Conservation (phyloP, 2,888 invertebrate genomes). For the Electrophaes corylata region DNA sequence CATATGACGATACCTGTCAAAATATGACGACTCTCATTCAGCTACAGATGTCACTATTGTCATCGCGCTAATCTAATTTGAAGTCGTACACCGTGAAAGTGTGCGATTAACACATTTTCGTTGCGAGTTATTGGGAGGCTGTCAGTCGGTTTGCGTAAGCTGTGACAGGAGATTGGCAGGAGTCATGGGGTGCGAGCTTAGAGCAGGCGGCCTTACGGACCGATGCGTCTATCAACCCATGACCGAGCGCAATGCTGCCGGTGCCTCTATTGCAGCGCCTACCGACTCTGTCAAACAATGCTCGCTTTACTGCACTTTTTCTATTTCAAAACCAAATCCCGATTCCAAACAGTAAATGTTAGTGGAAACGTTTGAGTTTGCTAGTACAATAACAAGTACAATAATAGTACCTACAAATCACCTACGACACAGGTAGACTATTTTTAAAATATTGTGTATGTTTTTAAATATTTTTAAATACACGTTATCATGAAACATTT, state of each 20-base stretch:
- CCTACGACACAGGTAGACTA: too few relatives aligned
- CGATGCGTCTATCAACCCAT: constrained; percentile 34
- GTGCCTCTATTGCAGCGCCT: background rate
- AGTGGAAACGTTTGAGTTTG: background rate
- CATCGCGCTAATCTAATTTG: constrained; percentile 79
- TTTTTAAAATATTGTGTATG: too few relatives aligned
- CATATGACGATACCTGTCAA: constrained; percentile 80
- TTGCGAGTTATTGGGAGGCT: constrained; percentile 81
- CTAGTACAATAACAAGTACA: too few relatives aligned
- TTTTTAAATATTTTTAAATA: too few relatives aligned
- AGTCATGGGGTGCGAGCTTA: constrained; percentile 66
- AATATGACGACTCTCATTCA: constrained; percentile 79
- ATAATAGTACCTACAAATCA: too few relatives aligned
- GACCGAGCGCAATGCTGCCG: constrained; percentile 22
- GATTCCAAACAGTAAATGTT: background rate
- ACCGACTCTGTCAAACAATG: constrained; percentile 16
- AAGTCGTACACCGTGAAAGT: constrained; percentile 79
- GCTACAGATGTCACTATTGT: constrained; percentile 81
- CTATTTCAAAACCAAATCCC: background rate
- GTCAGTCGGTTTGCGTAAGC: constrained; percentile 82
- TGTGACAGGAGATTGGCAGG: constrained; percentile 82
- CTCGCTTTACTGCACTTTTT: constrained; percentile 7
- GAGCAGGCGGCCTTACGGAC: constrained; percentile 43
- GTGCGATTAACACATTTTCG: constrained; percentile 83
- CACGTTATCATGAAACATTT: too few relatives aligned